Percentiles rank a stretch among this genome's conserved stretches.
Evolutionary conservation across 2,113 vertebrate species (phyloP).

Genomic region (Conger conger): DNA sequence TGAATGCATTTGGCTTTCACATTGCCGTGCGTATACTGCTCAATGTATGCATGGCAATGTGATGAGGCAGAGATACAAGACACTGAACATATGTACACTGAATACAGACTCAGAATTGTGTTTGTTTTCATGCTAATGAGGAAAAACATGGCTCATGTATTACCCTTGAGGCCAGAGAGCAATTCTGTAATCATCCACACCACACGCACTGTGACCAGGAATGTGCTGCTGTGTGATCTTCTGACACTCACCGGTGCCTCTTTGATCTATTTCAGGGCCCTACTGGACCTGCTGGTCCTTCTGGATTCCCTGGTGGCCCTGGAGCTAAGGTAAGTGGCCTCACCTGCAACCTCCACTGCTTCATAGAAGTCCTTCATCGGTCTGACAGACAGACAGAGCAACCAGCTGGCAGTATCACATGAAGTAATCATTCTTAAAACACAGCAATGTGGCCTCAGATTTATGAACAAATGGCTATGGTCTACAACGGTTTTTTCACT

Average conservation of each 20-base stretch:
- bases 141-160: background rate
- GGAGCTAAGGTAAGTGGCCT: slow-evolving; percentile 84
- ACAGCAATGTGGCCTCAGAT: background rate
- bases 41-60: no score
- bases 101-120: background rate
- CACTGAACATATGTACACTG: no score
- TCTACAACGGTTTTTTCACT: no score
- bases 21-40: no score
- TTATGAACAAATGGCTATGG: background rate
- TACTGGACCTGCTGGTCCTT: slow-evolving; percentile 89
- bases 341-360: background rate
- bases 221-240: background rate
- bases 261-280: slow-evolving; percentile 77
- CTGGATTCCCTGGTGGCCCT: slow-evolving; percentile 94
- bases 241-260: background rate
- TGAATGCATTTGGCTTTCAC: no score
- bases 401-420: background rate
- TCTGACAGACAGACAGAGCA: background rate
- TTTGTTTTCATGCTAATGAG: background rate
- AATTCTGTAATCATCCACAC: background rate
- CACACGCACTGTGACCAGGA: background rate
- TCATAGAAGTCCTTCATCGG: background rate
- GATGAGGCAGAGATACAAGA: no score
- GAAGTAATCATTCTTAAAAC: background rate
- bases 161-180: background rate